These are phyloP conservation scores for Gryon sp. DNA, from an alignment of 1,140 invertebrate species.

Conservation along the genomic window DNA sequence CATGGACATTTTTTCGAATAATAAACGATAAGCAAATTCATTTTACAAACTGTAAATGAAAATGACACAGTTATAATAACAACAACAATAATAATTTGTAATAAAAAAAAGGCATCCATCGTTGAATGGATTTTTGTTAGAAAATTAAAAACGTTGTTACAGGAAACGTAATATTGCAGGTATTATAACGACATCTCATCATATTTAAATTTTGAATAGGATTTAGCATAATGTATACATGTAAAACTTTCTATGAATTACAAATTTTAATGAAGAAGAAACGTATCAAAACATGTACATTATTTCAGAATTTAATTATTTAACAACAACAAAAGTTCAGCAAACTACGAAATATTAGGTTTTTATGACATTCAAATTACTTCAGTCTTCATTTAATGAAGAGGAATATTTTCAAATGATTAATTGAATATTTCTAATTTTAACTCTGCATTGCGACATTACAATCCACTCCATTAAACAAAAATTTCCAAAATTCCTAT, in stretches of 20 bases:
- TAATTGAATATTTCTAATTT: no score
- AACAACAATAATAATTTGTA: no score
- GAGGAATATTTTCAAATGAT: no score
- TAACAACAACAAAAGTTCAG: no score
- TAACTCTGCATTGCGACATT: constrained; percentile 39
- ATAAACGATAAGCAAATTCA: not conserved
- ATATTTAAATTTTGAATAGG: constrained; percentile 22
- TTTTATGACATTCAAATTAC: no score
- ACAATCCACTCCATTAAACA: constrained; percentile 43
- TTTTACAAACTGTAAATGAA: constrained; percentile 5
- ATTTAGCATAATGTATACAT: constrained; percentile 31
- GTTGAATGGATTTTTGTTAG: constrained; percentile 11
- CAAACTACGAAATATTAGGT: no score
- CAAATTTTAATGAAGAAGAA: not conserved
- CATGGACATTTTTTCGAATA: constrained; percentile 6
- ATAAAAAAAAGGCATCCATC: constrained; percentile 1
- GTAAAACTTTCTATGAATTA: constrained; percentile 8
- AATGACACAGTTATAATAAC: no score
- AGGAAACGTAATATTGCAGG: constrained; percentile 16
- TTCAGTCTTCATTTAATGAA: no score
- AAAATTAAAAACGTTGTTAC: constrained; percentile 4
- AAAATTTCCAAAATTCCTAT: no score
- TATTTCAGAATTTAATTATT: no score
- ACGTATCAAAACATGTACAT: not conserved
- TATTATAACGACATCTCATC: constrained; percentile 14